phyloP scores from a whole-genome alignment of 1,140 invertebrate species.

The Oncopodura yosiiana region DNA sequence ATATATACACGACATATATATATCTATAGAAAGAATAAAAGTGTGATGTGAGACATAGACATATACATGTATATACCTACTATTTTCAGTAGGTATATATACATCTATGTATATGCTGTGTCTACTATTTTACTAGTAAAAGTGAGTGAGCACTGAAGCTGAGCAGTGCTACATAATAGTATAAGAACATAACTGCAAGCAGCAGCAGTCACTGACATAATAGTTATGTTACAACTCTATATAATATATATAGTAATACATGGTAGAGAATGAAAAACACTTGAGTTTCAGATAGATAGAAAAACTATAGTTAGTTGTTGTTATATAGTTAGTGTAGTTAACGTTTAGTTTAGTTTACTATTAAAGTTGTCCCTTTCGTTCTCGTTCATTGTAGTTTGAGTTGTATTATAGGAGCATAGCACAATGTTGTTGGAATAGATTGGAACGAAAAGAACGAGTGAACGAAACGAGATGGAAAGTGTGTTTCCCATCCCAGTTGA shows the following conservation, averaged over 20 bases:
- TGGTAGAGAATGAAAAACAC: too few species aligned
- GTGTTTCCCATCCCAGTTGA: slow-evolving; percentile 3
- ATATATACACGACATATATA: neutral
- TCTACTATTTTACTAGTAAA: neutral
- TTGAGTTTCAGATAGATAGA: neutral
- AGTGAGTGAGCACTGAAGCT: too few species aligned
- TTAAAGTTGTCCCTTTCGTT: neutral
- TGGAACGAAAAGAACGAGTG: neutral
- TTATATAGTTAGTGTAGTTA: neutral
- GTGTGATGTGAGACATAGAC: too few species aligned
- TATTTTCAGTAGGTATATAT: neutral
- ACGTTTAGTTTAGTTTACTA: neutral
- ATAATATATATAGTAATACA: too few species aligned
- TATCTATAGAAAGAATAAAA: too few species aligned
- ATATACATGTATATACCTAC: neutral
- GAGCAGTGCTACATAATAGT: too few species aligned
- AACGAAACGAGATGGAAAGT: slow-evolving; percentile 30
- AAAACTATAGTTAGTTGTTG: neutral
- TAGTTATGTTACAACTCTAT: too few species aligned
- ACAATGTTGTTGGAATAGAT: neutral
- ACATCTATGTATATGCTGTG: neutral
- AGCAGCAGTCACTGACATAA: too few species aligned
- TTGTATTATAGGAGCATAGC: slow-evolving; percentile 1
- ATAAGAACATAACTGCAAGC: too few species aligned
- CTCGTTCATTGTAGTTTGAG: neutral